These are phyloP conservation scores for Gari tellinella DNA, from an alignment of 2,888 invertebrate species.

Conservation along the genomic window DNA sequence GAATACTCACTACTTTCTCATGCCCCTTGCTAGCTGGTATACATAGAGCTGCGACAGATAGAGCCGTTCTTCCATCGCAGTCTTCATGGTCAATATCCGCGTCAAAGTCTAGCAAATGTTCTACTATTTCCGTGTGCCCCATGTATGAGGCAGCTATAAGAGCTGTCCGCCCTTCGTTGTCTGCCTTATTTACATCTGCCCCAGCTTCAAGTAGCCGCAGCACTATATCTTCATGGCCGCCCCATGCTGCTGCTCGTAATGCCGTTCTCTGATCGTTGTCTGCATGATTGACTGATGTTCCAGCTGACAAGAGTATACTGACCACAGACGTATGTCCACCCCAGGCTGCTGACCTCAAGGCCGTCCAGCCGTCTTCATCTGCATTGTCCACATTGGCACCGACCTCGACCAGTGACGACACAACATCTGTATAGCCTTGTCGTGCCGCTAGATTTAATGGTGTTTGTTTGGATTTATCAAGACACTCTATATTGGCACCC, in stretches of 20 bases:
- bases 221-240: slow-evolving; percentile 85
- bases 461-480: slow-evolving; percentile 92
- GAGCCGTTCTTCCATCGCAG: slow-evolving; percentile 95
- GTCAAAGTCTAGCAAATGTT: slow-evolving; percentile 86
- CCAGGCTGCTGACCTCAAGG: slow-evolving; percentile 94
- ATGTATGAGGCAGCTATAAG: slow-evolving; percentile 91
- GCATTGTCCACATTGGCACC: slow-evolving; percentile 84
- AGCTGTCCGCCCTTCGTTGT: slow-evolving; percentile 85
- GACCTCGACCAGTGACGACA: slow-evolving; percentile 80
- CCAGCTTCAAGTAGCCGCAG: slow-evolving; percentile 87
- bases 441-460: slow-evolving; percentile 90
- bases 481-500: slow-evolving; percentile 87
- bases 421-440: slow-evolving; percentile 84
- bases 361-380: slow-evolving; percentile 85
- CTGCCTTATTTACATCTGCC: slow-evolving; percentile 85
- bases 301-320: slow-evolving; percentile 88
- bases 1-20: slow-evolving; percentile 81
- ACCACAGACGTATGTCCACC: slow-evolving; percentile 90
- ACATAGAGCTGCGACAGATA: slow-evolving; percentile 87
- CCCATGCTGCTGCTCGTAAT: slow-evolving; percentile 92
- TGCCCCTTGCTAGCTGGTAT: slow-evolving; percentile 85
- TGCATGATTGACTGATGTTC: slow-evolving; percentile 84
- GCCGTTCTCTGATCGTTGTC: slow-evolving; percentile 90
- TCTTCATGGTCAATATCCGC: slow-evolving; percentile 88
- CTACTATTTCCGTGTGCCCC: slow-evolving; percentile 85